Conservation (phyloP, 2,113 vertebrate genomes). For the Chauna torquata region DNA sequence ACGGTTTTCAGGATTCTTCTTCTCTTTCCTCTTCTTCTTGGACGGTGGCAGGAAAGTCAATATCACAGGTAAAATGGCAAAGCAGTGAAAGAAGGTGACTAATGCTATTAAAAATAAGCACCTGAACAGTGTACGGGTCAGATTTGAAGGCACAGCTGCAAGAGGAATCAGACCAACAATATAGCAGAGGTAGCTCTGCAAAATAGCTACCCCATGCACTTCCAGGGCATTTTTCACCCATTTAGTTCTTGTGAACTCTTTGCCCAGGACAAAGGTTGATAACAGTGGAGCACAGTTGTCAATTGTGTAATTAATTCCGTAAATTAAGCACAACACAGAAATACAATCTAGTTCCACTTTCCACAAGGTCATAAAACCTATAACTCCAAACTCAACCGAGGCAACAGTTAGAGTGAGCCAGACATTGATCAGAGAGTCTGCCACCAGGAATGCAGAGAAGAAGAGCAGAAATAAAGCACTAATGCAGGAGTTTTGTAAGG, state of each 20-base stretch:
- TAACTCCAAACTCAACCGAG: slow-evolving; percentile 95
- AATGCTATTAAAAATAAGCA: slow-evolving; percentile 97
- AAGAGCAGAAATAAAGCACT: slow-evolving; percentile 96
- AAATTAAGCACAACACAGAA: slow-evolving; percentile 96
- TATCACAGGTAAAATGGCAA: slow-evolving; percentile 98
- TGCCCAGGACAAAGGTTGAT: slow-evolving; percentile 93
- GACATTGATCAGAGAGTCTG: slow-evolving; percentile 93
- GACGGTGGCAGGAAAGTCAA: slow-evolving; percentile 97
- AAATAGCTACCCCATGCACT: slow-evolving; percentile 93
- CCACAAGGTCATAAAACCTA: slow-evolving; percentile 99
- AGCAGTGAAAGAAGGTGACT: slow-evolving; percentile 97
- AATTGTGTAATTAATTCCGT: slow-evolving; percentile 94
- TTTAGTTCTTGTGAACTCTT: slow-evolving; percentile 94
- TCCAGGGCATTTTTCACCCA: slow-evolving; percentile 97
- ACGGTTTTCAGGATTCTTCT: slow-evolving; percentile 82
- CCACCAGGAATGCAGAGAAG: slow-evolving; percentile 93
- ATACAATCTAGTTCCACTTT: slow-evolving; percentile 97
- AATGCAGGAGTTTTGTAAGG: slow-evolving; percentile 96
- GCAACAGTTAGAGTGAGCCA: slow-evolving; percentile 95
- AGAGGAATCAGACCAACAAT: slow-evolving; percentile 93
- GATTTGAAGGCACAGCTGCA: slow-evolving; percentile 94
- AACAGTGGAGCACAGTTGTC: slow-evolving; percentile 96
- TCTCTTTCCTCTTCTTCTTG: slow-evolving; percentile 88
- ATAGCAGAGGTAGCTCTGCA: slow-evolving; percentile 98
- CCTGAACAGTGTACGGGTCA: slow-evolving; percentile 97